These are phyloP conservation scores for Caenorhabditis sp. DNA, from an alignment of 2,888 invertebrate species.

Conservation along the genomic window DNA sequence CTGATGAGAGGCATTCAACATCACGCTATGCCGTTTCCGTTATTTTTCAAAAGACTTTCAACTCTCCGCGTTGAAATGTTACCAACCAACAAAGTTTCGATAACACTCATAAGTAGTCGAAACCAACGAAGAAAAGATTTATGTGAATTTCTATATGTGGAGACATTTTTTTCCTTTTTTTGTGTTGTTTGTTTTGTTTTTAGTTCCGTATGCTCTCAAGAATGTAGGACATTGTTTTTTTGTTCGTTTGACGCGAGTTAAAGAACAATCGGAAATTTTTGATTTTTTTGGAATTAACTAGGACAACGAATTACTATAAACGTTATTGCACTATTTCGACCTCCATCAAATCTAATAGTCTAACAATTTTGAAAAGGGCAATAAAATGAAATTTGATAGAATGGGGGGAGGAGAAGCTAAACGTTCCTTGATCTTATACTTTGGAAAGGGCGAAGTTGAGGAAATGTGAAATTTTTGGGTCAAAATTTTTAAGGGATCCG, in stretches of 20 bases:
- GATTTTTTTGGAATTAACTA: too few relatives aligned
- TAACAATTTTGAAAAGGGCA: too few relatives aligned
- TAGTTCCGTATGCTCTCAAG: not conserved
- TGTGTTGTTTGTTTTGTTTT: not conserved
- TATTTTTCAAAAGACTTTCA: slow-evolving; percentile 5
- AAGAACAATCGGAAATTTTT: too few relatives aligned
- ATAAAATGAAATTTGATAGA: too few relatives aligned
- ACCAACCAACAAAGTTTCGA: not conserved
- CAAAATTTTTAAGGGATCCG: too few relatives aligned
- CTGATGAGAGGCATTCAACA: slow-evolving; percentile 48
- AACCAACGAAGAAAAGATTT: slow-evolving; percentile 10
- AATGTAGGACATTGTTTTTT: not conserved
- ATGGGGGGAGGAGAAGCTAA: too few relatives aligned
- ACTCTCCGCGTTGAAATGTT: not conserved
- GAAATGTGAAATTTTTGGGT: too few relatives aligned
- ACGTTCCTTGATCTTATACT: too few relatives aligned
- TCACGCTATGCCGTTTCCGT: slow-evolving; percentile 45
- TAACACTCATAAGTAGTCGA: slow-evolving; percentile 15
- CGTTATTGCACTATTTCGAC: too few relatives aligned
- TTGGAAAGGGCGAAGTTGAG: too few relatives aligned
- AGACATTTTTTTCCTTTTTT: not conserved
- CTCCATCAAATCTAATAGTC: too few relatives aligned
- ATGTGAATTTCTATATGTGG: slow-evolving; percentile 1
- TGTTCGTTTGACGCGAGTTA: not conserved
- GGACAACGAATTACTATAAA: too few relatives aligned